Base-by-base conservation (phyloP, 64 coral and sea anemone genomes). In the Stylophora pistillata region DNA sequence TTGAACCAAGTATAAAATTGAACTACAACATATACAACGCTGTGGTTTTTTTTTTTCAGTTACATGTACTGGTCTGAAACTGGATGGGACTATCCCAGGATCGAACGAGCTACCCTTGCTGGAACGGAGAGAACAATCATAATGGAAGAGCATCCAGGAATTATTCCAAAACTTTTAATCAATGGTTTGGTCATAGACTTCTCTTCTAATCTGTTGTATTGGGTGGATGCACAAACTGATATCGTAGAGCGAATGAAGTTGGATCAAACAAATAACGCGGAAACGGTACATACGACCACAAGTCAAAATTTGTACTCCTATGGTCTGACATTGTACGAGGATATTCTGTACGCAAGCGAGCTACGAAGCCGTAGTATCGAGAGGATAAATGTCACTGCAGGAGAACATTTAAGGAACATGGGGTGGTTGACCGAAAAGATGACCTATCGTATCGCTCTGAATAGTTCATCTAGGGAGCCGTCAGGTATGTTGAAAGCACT, bases 151-250 rank as follows among this genome's bases (percentile, higher is more conserved):
- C 31, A 64, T 81, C 3, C 15, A 12, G 31, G 15, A 7, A 30
- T 23, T 20, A 55, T 25, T 3, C 23, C 30, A 81, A 70, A 72
- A 30, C 18, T 52, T n/a, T 53, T 77, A 9, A 69, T 91, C 17
- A 77, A 85, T 52, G 71, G 68, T 0, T n/a, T 91, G 56, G 89
- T 77, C 56, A 64, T 85, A 30, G 89, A 91, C 33, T 91, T 85
- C 33, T 23, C 69, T 82, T 74, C 79, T 26, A 58, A 76, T 61
- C 76, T 66, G 47, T 71, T 91, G 60, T 91, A 91, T 64, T 85
- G 76, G 74, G 70, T 58, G 77, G 89, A 91, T 66, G 28, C 80
- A 10, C 18, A 10, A 21, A 60, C 15, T 23, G 55, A 66, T 55
- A 58, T 53, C 23, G 55, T 91, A 32, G 89, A 91, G 30, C 74